Evolutionary conservation across 2,113 vertebrate species (phyloP).

Genomic region (Capreolus pygargus): DNA sequence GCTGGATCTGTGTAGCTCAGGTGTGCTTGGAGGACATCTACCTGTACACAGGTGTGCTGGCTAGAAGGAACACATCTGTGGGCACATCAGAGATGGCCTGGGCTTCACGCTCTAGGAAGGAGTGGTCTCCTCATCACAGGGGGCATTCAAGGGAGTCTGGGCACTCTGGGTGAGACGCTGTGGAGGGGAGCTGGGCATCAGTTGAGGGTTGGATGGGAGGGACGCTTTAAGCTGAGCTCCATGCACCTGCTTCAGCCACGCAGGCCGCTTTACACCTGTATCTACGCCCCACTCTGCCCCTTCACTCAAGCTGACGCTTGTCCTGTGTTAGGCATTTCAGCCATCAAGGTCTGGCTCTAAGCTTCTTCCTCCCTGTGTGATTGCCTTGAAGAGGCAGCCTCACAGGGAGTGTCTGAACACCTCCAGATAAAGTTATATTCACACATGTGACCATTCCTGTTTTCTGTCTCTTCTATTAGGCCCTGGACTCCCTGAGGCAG

Average conservation of each 20-base stretch:
- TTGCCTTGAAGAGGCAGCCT: neutral
- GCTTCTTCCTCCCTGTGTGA: neutral
- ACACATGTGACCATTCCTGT: accelerated
- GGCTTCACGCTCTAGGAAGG: neutral
- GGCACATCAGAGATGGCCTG: neutral
- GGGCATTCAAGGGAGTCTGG: neutral
- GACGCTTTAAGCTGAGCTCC: neutral
- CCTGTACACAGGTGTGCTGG: neutral
- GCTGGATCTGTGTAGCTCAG: neutral
- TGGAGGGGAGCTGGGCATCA: neutral
- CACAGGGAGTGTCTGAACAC: accelerated
- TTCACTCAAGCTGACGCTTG: neutral
- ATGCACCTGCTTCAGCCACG: neutral
- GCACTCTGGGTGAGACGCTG: accelerated
- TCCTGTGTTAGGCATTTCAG: neutral
- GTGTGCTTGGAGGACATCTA: neutral
- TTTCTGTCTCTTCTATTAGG: neutral
- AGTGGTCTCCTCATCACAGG: neutral
- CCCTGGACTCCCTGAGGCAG: neutral
- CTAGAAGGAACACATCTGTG: no score
- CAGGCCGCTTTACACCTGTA: accelerated
- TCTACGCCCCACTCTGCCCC: neutral
- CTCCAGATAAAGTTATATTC: accelerated
- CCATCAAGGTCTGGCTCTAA: neutral
- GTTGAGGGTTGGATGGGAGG: neutral